Evolutionary conservation across 2,797 vertebrate species (phyloP), one percentile per base, ranked within the genome.

Genomic region (Avahi laniger): DNA sequence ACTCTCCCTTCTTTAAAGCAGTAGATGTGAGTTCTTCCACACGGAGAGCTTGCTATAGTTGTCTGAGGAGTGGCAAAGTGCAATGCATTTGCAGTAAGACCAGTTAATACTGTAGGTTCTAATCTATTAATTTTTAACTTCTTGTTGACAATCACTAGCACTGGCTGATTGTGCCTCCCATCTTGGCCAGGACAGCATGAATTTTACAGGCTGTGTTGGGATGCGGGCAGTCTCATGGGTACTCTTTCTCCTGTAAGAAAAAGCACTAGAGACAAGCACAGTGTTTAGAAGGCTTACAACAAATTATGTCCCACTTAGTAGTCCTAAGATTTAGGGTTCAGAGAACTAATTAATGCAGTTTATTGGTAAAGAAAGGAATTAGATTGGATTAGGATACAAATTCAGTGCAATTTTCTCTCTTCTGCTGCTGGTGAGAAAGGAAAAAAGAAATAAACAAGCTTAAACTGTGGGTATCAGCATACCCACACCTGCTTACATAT

Each of bases 261-360:
- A 70, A 65, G 61, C 17, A 1, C 28, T 78, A 9, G 65, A 92
- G 75, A 82, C 65, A 79, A 59, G 52, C 63, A 24, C n/a, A 41
- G 73, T 83, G 50, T 82, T 87, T 94, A 92, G 69, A 91, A 95
- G 69, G 75, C 72, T 95, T 89, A 79, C 0, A 1, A 38, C 5
- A 83, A 94, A 92, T 93, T 92, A 57, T 97, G 87, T 90, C 76
- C 85, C 41, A 92, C 78, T 97, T 94, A 91, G 70, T 46, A 80
- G 73, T 80, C 73, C 43, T 95, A 24, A 70, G 91, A 93, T 93
- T 96, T 96, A 52, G 63, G 46, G n/a, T 97, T 91, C 84, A 91
- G 48, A 83, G 97, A 97, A 75, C 41, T 79, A 95, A 80, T 94
- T 85, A 94, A 80, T 93, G 82, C 11, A 96, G 46, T 96, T 95